Conservation (phyloP, 1,140 invertebrate species). For the Maconellicoccus hirsutus region DNA sequence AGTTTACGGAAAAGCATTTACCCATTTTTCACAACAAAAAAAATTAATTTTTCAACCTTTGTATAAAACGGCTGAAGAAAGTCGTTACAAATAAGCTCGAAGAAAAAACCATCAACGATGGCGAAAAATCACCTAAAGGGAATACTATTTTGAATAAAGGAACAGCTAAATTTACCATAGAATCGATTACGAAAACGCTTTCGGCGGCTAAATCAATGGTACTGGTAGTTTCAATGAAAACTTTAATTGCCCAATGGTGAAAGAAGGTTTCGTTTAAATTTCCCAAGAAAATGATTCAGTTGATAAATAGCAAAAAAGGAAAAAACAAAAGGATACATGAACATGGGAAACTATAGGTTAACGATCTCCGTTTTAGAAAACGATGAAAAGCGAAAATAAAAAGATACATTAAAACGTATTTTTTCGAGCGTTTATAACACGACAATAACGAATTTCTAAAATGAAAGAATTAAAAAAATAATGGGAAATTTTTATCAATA, state of each 20-base stretch:
- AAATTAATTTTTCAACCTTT: too few species aligned
- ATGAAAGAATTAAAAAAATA: background rate
- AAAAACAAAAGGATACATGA: background rate
- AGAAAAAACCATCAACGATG: too few species aligned
- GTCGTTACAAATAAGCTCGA: too few species aligned
- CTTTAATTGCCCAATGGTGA: background rate
- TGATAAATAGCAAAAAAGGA: background rate
- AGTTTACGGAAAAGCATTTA: too few species aligned
- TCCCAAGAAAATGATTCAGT: background rate
- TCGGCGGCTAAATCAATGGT: too few species aligned
- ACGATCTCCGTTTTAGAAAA: background rate
- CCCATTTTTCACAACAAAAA: too few species aligned
- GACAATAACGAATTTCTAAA: background rate
- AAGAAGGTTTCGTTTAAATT: background rate
- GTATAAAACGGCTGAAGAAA: too few species aligned
- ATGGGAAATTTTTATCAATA: background rate
- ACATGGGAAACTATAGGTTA: background rate
- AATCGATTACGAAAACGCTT: too few species aligned
- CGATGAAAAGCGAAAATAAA: background rate
- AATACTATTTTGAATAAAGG: too few species aligned
- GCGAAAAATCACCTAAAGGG: too few species aligned
- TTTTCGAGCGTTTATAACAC: background rate
- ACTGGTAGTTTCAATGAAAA: background rate
- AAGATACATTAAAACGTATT: background rate
- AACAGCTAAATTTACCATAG: too few species aligned